Base-by-base conservation (phyloP, 2,797 vertebrate genomes). In the Netta rufina region DNA sequence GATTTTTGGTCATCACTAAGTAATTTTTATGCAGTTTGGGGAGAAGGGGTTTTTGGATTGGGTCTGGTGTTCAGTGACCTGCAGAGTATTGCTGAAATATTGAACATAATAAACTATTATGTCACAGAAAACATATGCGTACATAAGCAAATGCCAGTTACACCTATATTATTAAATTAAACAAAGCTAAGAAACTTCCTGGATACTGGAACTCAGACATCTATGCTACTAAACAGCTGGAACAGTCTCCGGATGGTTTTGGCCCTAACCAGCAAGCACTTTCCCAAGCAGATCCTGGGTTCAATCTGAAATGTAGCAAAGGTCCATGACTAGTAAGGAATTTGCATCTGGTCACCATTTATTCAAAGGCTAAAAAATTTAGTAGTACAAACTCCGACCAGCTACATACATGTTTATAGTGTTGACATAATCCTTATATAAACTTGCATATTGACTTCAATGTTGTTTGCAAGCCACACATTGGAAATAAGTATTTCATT, bases 101-200 rank as follows among this genome's bases (percentile, higher is more conserved):
- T 91, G 89, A 92, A 94, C 70, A 8, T 41, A 51, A 75, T 89
- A 85, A 14, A 17, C n/a, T 85, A 76, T 90, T 93, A 86, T 75
- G 87, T 92, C 91, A 92, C 32, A 92, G 58, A 80, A 85, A 87
- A 93, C 27, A 70, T 78, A 73, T 0, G 3, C 3, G 14, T 38
- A 28, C 57, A 51, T 75, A 92, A 91, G 76, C 11, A 90, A 88
- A 81, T 84, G 79, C 62, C 56, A 84, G 33, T 91, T 89, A 56
- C 58, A 86, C 25, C 51, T 87, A 79, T 80, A 28, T 83, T 77
- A 89, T 57, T 75, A 93, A 71, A 81, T 70, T 65, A 90, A 90
- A 88, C 51, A 62, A 67, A 76, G 21, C 30, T 67, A 92, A 92
- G 39, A n/a, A 84, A 56, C 91, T 95, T 94, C 64, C 87, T 86